These are phyloP conservation scores for Dufourea novaeangliae DNA, from an alignment of 1,140 invertebrate genomes.

Conservation along the genomic window DNA sequence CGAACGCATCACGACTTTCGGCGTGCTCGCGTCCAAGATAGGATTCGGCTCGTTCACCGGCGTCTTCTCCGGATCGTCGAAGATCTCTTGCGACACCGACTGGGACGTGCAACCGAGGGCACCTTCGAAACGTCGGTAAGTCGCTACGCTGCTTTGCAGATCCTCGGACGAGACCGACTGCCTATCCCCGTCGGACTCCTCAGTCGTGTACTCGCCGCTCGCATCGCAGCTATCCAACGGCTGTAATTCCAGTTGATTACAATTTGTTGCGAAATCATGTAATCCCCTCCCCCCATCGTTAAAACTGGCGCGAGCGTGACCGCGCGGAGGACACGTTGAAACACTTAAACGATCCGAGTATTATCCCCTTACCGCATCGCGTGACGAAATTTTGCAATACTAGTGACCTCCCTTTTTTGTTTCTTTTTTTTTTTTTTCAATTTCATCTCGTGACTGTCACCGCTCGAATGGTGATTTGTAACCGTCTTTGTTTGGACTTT, in stretches of 20 bases:
- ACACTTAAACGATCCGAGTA: neutral
- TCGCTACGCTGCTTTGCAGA: constrained; percentile 85
- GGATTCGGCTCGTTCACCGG: constrained; percentile 64
- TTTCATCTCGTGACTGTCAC: neutral
- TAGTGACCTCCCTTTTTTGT: neutral
- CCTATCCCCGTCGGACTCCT: constrained; percentile 87
- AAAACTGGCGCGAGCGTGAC: constrained; percentile 24
- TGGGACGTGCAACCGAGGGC: constrained; percentile 81
- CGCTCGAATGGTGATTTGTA: too few species aligned
- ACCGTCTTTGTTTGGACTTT: neutral
- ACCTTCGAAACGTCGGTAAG: constrained; percentile 80
- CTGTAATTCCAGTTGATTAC: constrained; percentile 62
- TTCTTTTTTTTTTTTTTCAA: too few species aligned
- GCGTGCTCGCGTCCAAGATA: constrained; percentile 67
- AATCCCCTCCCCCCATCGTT: constrained; percentile 29
- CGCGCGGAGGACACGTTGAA: neutral
- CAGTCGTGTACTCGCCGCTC: constrained; percentile 93
- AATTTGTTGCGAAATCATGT: constrained; percentile 45
- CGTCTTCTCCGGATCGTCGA: constrained; percentile 77
- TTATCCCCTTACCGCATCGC: neutral
- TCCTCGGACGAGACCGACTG: constrained; percentile 89
- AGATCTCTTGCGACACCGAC: constrained; percentile 83
- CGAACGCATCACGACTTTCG: constrained; percentile 79
- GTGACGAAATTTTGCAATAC: neutral
- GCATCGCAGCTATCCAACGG: constrained; percentile 89